Percentiles rank a stretch among this genome's conserved stretches.
These are phyloP conservation scores for Characodon lateralis DNA, from an alignment of 2,797 vertebrate genomes.

Conservation along the genomic window DNA sequence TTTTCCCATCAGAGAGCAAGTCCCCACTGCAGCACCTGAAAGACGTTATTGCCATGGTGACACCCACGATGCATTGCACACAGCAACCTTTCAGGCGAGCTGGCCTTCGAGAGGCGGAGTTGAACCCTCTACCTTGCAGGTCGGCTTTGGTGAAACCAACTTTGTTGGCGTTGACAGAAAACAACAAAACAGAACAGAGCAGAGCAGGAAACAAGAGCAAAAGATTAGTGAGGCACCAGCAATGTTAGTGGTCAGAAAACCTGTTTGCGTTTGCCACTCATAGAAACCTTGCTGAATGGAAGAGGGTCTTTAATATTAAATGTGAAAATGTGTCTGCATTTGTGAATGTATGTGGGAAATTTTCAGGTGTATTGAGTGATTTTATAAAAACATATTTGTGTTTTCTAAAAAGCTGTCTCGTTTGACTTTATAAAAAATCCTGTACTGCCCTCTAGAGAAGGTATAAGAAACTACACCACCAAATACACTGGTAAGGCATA, in stretches of 20 bases:
- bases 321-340: not conserved
- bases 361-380: no score
- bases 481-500: not conserved
- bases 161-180: constrained; percentile 88
- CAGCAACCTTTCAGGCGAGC: constrained; percentile 83
- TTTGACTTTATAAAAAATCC: constrained; percentile 10
- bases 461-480: not conserved
- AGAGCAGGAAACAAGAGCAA: constrained; percentile 79
- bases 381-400: no score
- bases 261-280: constrained; percentile 23
- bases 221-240: constrained; percentile 85
- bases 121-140: constrained; percentile 95
- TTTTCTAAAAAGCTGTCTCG: no score
- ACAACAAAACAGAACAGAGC: constrained; percentile 76
- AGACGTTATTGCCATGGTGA: constrained; percentile 66
- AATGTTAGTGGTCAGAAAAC: constrained; percentile 49
- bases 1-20: constrained; percentile 56
- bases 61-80: constrained; percentile 81
- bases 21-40: constrained; percentile 35
- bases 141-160: constrained; percentile 99
- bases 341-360: no score
- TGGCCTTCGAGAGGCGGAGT: constrained; percentile 70
- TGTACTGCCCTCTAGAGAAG: constrained; percentile 71
- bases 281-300: not conserved
- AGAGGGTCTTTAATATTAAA: not conserved